Evolutionary conservation across 2,797 vertebrate species (phyloP), one percentile per base, ranked within the genome.

Genomic region (Thaleichthys pacificus): DNA sequence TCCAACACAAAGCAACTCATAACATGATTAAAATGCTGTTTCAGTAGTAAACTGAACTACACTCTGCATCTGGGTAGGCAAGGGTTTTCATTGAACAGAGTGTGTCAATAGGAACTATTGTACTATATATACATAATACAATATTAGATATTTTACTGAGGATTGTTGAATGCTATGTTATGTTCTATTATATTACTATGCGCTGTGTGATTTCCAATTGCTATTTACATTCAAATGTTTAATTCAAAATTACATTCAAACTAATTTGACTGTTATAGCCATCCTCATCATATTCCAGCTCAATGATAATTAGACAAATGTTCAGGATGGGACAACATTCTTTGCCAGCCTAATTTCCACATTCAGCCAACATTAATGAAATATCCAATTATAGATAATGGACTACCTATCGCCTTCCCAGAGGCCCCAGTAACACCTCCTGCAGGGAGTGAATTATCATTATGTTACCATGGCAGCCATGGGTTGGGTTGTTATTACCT

Each of bases 391-490:
- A 66, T 66, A 66, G 64, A 24, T 67, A 67, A 67, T 67, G 17
- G 47, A 42, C 65, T 51, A 49, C 17, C 24, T 51, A 30, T 19
- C 24, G 42, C 65, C 65, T 51, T 4, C 24, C 47, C 15, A 17
- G 17, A 17, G 15, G 47, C 17, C 47, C 47, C 47, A 1, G 21
- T 26, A 19, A 26, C 65, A 51, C 42, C 65, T 51, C 15, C 15
- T 26, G 47, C 17, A 67, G 22, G 65, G 24, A 19, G 65, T 67
- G 24, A 28, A 54, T 67, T 54, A 67, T 51, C 24, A 22, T 51
- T 51, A 51, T 21, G 65, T 67, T 51, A 54, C 65, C 47, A 67
- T 67, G 65, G 65, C 65, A 67, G 24, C 65, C 7, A 22, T 51
- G 21, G 62, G 22, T 67, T 7, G 2, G 38, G 12, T 21, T 66